Base-by-base conservation (phyloP, 2,797 vertebrate species). In the Pseudochromis fuscus region DNA sequence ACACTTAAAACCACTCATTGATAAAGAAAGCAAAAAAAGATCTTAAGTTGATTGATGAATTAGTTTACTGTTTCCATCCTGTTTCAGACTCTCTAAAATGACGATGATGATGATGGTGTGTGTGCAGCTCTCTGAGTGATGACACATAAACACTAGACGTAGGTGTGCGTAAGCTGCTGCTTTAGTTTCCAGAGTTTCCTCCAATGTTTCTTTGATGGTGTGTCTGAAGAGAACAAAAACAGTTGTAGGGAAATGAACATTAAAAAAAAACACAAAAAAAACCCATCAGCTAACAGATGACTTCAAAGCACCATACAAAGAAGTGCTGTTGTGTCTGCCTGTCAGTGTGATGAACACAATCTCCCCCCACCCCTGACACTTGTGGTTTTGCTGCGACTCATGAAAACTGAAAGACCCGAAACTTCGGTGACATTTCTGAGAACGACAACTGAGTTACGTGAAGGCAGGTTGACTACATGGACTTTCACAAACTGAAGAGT, bases 391-490 rank as follows among this genome's bases (percentile, higher is more conserved):
- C 60, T 76, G 58, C 57, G 55, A 55, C 67, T 73, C 65, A 53
- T 68, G 30, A 72, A 83, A 86, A 63, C 55, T 81, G 64, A 72
- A 10, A 65, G 58, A 80, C 53, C 21, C 53, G 81, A 89, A 83
- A 89, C 72, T 7, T 46, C 15, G 49, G 21, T 77, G 87, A 88
- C 88, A 88, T 91, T 90, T 91, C 77, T 83, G 74, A 87, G 81
- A 81, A 86, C 65, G 28, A 60, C 55, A 68, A 49, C 27, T 19
- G 33, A 46, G 61, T 89, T 83, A 75, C 67, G 53, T 69, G 88
- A 88, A 90, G 60, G 5, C 75, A 81, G 65, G 66, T 52, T 75
- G 62, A 73, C 49, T 75, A 21, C n/a, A 51, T 67, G 44, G 49
- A 40, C 67, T 67, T 18, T 48, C 23, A 49, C 52, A 60, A 1